These are phyloP conservation scores for Zapus hudsonius DNA, from an alignment of 2,113 vertebrate genomes.

Conservation along the genomic window DNA sequence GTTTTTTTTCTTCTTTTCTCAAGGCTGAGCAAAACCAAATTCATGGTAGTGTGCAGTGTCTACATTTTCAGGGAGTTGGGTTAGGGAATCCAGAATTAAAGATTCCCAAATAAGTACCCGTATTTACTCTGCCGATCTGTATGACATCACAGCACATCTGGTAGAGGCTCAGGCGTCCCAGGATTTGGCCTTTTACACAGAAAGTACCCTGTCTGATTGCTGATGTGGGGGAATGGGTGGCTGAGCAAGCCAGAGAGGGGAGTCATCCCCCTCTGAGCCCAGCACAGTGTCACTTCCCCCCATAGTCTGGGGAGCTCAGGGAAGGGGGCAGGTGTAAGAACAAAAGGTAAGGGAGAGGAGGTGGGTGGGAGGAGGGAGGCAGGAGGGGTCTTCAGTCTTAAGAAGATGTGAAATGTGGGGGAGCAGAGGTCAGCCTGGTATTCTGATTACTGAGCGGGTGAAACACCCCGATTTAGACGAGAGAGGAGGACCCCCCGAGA, in stretches of 20 bases:
- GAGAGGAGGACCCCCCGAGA: background rate
- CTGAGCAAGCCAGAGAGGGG: background rate
- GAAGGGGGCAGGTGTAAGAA: background rate
- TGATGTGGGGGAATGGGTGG: background rate
- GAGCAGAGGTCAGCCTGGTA: background rate
- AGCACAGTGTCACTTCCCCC: too few species aligned
- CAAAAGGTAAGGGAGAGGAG: background rate
- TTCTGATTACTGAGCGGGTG: constrained; percentile 38
- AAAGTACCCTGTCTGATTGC: background rate
- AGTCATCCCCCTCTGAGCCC: background rate
- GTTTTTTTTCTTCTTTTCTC: background rate
- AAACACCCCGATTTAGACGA: background rate
- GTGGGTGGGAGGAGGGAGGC: background rate
- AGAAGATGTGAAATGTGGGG: background rate
- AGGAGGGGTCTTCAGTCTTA: background rate
- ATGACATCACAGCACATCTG: background rate
- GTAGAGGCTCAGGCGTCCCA: background rate
- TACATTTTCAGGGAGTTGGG: background rate
- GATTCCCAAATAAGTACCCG: background rate
- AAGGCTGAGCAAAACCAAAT: background rate
- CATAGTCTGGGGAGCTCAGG: background rate
- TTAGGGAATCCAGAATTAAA: constrained; percentile 45
- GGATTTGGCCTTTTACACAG: background rate
- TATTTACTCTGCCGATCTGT: background rate
- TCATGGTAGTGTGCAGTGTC: background rate